Base-by-base conservation (phyloP, 2,113 vertebrate genomes). In the Vicugna pacos region DNA sequence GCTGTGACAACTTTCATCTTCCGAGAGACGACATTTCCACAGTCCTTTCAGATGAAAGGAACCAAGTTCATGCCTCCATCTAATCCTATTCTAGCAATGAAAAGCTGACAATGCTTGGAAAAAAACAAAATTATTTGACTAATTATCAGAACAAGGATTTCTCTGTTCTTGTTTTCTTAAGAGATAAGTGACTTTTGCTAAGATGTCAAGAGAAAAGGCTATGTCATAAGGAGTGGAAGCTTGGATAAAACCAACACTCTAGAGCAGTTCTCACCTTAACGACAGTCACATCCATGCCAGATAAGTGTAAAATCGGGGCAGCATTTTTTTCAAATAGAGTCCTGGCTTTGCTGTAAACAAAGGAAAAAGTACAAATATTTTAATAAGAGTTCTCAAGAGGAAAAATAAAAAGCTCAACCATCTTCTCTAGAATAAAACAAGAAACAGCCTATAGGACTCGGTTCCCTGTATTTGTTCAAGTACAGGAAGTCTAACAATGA, bases 251-350 rank as follows among this genome's bases (percentile, higher is more conserved):
- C 50, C 42, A 52, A 72, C 8, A 22, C 24, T 81, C 6, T 6
- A 10, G 19, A 64, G 64, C 42, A 16, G 1, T 79, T 76, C 98
- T 98, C 98, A 99, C 99, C 99, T 99, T 99, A 65, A 99, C 98
- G 8, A 99, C 88, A 60, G 98, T 99, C 89, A 99, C 97, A 87
- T 99, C 99, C 97, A 99, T 98, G 80, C 99, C 99, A 97, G 99
- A 99, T 79, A 99, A 99, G 96, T 99, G 99, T 90, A 99, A 99
- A 98, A 99, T 99, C 4, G 99, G 99, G 67, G 99, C 99, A 89
- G 99, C 99, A 92, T 99, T 99, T 98, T 99, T 99, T 98, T 99
- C 99, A 99, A 99, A 99, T 56, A 99, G 99, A 38, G 82, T 99
- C 97, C 99, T 99, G 89, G 99, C 99, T 99, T 99, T 99, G 81